These are phyloP conservation scores for Saturnia japonica DNA, from an alignment of 2,888 invertebrate genomes.

Conservation along the genomic window DNA sequence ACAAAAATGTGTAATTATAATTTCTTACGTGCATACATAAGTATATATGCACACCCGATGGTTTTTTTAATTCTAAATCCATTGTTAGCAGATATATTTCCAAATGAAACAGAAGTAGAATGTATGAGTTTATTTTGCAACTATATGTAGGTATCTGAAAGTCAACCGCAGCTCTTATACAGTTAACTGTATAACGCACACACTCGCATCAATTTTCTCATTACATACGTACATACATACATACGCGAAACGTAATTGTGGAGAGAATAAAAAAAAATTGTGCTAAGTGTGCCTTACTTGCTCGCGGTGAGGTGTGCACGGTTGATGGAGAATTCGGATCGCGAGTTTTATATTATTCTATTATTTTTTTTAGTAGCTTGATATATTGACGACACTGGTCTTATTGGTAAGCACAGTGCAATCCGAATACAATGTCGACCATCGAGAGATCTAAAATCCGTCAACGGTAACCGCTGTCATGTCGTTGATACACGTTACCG, in stretches of 20 bases:
- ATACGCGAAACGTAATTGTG: slow-evolving; percentile 65
- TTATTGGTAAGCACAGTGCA: too few species aligned
- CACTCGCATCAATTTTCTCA: slow-evolving; percentile 31
- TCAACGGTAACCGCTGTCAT: too few species aligned
- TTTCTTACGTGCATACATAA: too few species aligned
- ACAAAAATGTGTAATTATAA: too few species aligned
- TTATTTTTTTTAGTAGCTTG: too few species aligned
- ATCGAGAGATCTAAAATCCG: too few species aligned
- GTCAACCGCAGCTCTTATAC: slow-evolving; percentile 29
- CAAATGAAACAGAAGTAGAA: not conserved
- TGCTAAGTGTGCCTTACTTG: slow-evolving; percentile 80
- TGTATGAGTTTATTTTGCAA: not conserved
- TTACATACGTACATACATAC: slow-evolving; percentile 37
- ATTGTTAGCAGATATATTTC: not conserved
- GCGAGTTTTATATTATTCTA: not conserved
- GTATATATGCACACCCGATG: too few species aligned
- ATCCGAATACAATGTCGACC: too few species aligned
- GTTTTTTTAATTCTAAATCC: not conserved
- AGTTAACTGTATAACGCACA: slow-evolving; percentile 46
- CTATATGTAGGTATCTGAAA: slow-evolving; percentile 6
- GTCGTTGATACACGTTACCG: too few species aligned
- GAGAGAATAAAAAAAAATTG: slow-evolving; percentile 78
- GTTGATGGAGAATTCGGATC: slow-evolving; percentile 32
- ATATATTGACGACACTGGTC: too few species aligned
- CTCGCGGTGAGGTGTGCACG: slow-evolving; percentile 60